phyloP scores from a whole-genome alignment of 2,113 vertebrate species.

The Colinus virginianus region DNA sequence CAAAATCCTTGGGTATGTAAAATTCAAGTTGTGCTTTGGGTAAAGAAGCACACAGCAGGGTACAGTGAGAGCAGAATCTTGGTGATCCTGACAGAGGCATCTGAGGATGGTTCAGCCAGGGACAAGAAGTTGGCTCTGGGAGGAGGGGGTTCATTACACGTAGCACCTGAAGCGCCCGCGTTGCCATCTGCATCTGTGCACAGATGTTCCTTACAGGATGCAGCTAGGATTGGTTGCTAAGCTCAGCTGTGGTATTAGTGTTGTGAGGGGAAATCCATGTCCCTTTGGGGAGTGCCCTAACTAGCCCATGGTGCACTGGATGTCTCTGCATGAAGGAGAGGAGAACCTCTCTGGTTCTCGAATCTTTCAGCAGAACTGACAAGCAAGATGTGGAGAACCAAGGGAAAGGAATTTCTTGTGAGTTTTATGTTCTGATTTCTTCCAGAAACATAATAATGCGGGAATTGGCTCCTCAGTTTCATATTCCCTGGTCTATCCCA shows the following conservation, averaged over 20 bases:
- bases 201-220: neutral
- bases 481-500: slow-evolving; percentile 98
- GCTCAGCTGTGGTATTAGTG: neutral
- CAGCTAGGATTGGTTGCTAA: neutral
- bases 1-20: slow-evolving; percentile 94
- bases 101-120: neutral
- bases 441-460: slow-evolving; percentile 97
- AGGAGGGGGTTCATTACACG: neutral
- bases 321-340: neutral
- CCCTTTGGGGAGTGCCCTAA: neutral
- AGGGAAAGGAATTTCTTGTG: neutral
- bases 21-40: neutral
- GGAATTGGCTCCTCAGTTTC: slow-evolving; percentile 96
- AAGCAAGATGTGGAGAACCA: neutral
- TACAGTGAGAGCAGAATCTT: neutral
- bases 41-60: neutral
- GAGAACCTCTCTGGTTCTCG: neutral
- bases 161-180: neutral
- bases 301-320: neutral
- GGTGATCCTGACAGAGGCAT: neutral
- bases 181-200: neutral
- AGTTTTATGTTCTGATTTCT: slow-evolving; percentile 17
- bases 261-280: neutral
- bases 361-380: neutral
- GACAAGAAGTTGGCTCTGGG: neutral